phyloP scores from a whole-genome alignment of 2,888 invertebrate genomes.

The Callyntrura sp. region DNA sequence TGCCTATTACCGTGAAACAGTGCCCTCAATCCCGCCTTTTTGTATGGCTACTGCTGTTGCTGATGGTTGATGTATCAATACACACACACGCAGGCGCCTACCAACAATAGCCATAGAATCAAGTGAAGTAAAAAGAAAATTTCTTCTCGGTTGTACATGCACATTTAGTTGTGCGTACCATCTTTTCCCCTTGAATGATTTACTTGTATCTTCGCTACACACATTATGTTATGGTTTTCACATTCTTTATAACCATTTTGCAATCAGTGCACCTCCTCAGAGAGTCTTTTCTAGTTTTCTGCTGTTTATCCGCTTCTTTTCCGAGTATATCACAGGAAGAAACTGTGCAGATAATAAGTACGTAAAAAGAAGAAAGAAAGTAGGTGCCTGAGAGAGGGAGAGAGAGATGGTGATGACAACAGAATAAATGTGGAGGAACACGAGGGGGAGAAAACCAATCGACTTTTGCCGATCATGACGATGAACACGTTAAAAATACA shows the following conservation, averaged over 20 bases:
- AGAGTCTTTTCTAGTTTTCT: slow-evolving; percentile 3
- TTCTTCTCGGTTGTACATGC: not conserved
- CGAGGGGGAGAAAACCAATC: slow-evolving; percentile 28
- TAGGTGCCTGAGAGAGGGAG: not conserved
- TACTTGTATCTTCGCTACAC: slow-evolving; percentile 59
- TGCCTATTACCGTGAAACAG: slow-evolving; percentile 79
- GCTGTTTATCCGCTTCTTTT: not conserved
- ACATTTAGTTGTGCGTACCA: not conserved
- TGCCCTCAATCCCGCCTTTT: slow-evolving; percentile 75
- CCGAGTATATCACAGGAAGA: not conserved
- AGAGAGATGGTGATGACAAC: not conserved
- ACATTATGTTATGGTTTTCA: not conserved
- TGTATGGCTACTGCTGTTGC: not conserved
- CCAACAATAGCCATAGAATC: not conserved
- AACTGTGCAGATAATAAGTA: not conserved
- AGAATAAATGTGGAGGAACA: slow-evolving; percentile 1
- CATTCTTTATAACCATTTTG: not conserved
- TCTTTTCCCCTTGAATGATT: slow-evolving; percentile 71
- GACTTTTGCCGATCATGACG: not conserved
- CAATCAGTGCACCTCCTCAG: slow-evolving; percentile 12
- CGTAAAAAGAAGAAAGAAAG: slow-evolving; percentile 4
- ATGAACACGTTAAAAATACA: slow-evolving; percentile 39
- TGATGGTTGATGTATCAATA: not conserved
- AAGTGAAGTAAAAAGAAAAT: not conserved
- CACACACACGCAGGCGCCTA: not conserved